phyloP scores from a whole-genome alignment of 2,113 vertebrate genomes.

The Pelecanoides urinatrix region DNA sequence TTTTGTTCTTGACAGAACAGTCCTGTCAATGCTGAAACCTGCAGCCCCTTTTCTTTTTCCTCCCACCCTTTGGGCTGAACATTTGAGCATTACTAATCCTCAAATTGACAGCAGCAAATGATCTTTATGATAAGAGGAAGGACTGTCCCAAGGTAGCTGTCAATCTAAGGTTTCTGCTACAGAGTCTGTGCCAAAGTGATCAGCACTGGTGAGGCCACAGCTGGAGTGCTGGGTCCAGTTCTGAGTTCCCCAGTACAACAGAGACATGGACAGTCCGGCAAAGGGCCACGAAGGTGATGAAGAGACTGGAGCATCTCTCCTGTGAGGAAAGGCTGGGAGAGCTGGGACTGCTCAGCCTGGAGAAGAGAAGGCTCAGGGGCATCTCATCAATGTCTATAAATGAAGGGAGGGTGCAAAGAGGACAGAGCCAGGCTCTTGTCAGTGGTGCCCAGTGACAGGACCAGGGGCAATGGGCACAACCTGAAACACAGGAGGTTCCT shows the following conservation, averaged over 20 bases:
- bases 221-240: background rate
- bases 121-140: background rate
- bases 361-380: background rate
- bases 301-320: background rate
- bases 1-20: background rate
- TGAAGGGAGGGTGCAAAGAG: background rate
- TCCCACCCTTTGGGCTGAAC: background rate
- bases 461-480: background rate
- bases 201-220: background rate
- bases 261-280: background rate
- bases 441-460: background rate
- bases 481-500: background rate
- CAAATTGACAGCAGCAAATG: background rate
- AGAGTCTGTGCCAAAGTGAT: background rate
- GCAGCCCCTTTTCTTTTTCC: background rate
- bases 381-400: background rate
- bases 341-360: background rate
- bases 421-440: fast-evolving
- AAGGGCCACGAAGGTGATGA: background rate
- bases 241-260: background rate
- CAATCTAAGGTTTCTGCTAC: background rate
- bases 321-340: background rate
- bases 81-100: background rate
- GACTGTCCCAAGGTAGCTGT: background rate
- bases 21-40: background rate